Evolutionary conservation across 1,140 invertebrate species (phyloP).

Genomic region (Saccostrea cuccullata): DNA sequence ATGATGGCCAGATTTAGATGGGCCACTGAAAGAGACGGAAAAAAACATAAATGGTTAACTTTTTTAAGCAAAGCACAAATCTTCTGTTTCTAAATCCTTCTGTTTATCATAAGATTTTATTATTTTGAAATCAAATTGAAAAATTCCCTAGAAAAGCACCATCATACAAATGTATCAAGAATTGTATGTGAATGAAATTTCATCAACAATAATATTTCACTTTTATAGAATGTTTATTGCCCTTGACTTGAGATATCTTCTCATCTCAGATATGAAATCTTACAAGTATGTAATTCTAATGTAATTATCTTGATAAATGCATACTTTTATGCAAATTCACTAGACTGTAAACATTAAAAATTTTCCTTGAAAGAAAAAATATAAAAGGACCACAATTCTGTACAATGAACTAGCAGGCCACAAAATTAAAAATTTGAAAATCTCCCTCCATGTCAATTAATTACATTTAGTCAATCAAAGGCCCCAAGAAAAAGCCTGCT

Average conservation of each 20-base stretch:
- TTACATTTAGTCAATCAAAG: slow-evolving; percentile 19
- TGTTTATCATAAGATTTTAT: not conserved
- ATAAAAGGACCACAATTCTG: not conserved
- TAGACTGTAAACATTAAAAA: not conserved
- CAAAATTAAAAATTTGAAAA: not conserved
- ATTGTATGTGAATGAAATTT: not conserved
- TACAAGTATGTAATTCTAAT: not conserved
- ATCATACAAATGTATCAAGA: not conserved
- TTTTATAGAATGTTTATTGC: not conserved
- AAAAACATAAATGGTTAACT: slow-evolving; percentile 10
- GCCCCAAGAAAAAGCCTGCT: not conserved
- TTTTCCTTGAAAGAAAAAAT: not conserved
- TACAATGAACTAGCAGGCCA: not conserved
- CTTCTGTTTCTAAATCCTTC: not conserved
- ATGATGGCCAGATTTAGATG: slow-evolving; percentile 96
- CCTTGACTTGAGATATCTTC: not conserved
- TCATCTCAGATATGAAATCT: not conserved
- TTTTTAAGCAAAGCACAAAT: not conserved
- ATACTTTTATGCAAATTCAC: not conserved
- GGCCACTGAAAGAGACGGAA: slow-evolving; percentile 87
- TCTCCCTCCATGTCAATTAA: slow-evolving; percentile 16
- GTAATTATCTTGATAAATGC: not conserved
- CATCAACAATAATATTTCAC: not conserved
- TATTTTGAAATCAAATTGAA: not conserved
- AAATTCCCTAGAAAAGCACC: not conserved